Conservation (phyloP, 2,888 invertebrate genomes). For the Brachyptera putata region DNA sequence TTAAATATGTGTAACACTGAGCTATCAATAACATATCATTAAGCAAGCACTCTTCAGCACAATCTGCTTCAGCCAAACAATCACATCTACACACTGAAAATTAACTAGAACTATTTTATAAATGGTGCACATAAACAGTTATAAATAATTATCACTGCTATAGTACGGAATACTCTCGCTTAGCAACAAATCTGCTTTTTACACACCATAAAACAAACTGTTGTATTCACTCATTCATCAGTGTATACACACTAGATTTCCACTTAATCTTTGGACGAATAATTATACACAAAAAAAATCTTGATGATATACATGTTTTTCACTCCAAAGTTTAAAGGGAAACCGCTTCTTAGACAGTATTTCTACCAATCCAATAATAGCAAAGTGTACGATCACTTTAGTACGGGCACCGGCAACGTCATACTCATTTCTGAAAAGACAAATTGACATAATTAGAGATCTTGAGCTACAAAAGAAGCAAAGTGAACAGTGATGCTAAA, state of each 20-base stretch:
- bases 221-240: conserved; percentile 14
- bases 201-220: conserved; percentile 20
- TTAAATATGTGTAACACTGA: neutral
- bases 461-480: too few species aligned
- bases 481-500: too few species aligned
- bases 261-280: conserved; percentile 26
- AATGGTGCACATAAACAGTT: conserved; percentile 17
- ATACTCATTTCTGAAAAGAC: conserved; percentile 28
- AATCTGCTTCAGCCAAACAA: conserved; percentile 20
- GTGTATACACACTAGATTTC: conserved; percentile 23
- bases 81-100: conserved; percentile 25
- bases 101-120: conserved; percentile 22
- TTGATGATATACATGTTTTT: conserved; percentile 16
- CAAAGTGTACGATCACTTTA: conserved; percentile 22
- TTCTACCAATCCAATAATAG: neutral
- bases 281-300: conserved; percentile 19
- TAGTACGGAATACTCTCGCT: conserved; percentile 24
- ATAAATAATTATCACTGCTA: conserved; percentile 19
- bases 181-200: conserved; percentile 2
- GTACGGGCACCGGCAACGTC: conserved; percentile 25
- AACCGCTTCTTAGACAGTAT: conserved; percentile 1
- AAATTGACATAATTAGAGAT: neutral
- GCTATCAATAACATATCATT: conserved; percentile 15
- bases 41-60: conserved; percentile 26
- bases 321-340: conserved; percentile 26